phyloP scores from a whole-genome alignment of 2,113 vertebrate genomes.

The Elanoides forficatus region DNA sequence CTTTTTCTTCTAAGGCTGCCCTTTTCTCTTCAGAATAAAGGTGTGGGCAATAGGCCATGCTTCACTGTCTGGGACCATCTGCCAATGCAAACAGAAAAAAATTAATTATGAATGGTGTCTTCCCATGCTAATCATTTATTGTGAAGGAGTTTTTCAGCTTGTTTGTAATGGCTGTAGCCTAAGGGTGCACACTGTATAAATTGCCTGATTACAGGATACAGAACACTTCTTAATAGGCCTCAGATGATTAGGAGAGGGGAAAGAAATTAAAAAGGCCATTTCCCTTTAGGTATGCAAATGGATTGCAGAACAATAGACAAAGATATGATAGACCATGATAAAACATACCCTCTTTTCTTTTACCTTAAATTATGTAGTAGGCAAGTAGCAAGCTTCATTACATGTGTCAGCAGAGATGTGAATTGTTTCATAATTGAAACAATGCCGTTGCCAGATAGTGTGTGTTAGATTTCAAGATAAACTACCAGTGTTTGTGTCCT shows the following conservation, averaged over 20 bases:
- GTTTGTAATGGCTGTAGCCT: conserved; percentile 80
- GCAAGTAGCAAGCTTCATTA: conserved; percentile 58
- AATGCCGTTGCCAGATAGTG: conserved; percentile 29
- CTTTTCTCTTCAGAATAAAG: conserved; percentile 59
- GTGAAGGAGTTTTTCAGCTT: conserved; percentile 87
- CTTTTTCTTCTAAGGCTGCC: conserved; percentile 22
- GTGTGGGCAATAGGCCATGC: conserved; percentile 58
- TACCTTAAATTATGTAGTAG: conserved; percentile 61
- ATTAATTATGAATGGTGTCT: conserved; percentile 82
- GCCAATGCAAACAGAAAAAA: conserved; percentile 72
- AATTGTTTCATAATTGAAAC: conserved; percentile 64
- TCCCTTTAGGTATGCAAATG: conserved; percentile 92
- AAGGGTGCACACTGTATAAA: conserved; percentile 85
- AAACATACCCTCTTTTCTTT: conserved; percentile 67
- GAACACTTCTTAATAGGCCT: conserved; percentile 82
- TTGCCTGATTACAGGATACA: conserved; percentile 96
- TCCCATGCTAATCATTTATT: conserved; percentile 83
- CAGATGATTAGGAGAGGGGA: conserved; percentile 89
- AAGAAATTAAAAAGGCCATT: conserved; percentile 84
- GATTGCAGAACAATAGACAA: conserved; percentile 80
- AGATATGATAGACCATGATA: conserved; percentile 71
- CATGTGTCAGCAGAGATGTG: conserved; percentile 59
- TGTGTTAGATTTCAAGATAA: conserved; percentile 33
- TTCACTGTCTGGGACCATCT: conserved; percentile 74
- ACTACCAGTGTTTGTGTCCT: background rate